A percentile compares a stretch with the other conserved stretches of the same genome.
Evolutionary conservation across 2,797 vertebrate species (phyloP).

Genomic region (Notolepis coatsorum): DNA sequence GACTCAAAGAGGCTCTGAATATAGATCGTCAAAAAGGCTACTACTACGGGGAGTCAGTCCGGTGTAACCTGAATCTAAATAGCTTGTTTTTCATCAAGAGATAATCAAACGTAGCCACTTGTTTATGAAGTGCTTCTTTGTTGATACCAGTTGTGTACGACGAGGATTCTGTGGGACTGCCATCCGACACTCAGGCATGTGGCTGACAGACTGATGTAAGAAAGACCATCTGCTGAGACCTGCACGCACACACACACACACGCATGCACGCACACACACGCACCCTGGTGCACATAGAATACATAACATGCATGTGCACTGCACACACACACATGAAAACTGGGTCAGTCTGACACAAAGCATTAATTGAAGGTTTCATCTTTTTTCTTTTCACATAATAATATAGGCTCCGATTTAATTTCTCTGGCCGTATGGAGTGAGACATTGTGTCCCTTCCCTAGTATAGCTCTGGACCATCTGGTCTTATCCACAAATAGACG

Average conservation of each 20-base stretch:
- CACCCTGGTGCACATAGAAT: neutral
- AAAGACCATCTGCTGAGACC: constrained; percentile 36
- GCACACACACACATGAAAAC: neutral
- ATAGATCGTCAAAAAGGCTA: too few species aligned
- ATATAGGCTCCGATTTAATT: neutral
- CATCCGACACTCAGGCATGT: constrained; percentile 43
- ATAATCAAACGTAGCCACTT: neutral
- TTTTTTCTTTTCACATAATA: neutral
- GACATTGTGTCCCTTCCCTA: constrained; percentile 46
- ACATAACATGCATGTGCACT: constrained; percentile 1
- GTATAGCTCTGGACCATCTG: constrained; percentile 73
- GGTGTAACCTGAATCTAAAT: too few species aligned
- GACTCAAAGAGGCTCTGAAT: neutral
- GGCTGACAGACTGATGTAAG: constrained; percentile 24
- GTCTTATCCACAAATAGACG: constrained; percentile 69
- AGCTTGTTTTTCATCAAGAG: neutral
- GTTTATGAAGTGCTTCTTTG: constrained; percentile 4
- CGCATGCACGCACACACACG: neutral
- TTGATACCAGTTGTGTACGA: constrained; percentile 6
- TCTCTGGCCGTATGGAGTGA: constrained; percentile 20
- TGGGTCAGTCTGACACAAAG: too few species aligned
- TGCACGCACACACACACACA: constrained; percentile 7
- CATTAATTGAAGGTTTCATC: constrained; percentile 38
- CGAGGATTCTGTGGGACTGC: constrained; percentile 16
- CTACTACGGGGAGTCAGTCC: too few species aligned